These are phyloP conservation scores for Rhynchomys soricoides DNA, from an alignment of 2,113 vertebrate species.

Conservation along the genomic window DNA sequence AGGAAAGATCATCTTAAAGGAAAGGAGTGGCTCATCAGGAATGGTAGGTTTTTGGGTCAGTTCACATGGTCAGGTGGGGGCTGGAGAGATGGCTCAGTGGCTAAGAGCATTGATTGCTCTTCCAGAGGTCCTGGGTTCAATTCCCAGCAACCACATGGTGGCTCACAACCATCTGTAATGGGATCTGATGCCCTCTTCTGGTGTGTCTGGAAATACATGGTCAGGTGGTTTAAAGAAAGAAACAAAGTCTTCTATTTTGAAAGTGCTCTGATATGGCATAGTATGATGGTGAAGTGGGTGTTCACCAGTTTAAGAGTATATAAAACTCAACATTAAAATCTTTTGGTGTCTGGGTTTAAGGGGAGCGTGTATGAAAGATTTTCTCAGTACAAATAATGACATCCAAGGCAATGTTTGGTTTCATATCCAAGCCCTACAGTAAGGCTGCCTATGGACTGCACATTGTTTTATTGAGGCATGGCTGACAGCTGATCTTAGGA, in stretches of 20 bases:
- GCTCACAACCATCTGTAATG: too few relatives aligned
- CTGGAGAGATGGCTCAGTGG: too few relatives aligned
- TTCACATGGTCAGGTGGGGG: not conserved
- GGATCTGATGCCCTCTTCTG: too few relatives aligned
- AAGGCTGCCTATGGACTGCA: not conserved
- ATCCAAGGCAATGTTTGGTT: not conserved
- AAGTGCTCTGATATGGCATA: not conserved
- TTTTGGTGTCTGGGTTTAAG: not conserved
- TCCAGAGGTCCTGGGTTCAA: too few relatives aligned
- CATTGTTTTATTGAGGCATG: not conserved
- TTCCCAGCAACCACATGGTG: too few relatives aligned
- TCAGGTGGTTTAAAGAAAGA: not conserved
- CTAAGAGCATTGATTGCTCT: too few relatives aligned
- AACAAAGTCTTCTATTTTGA: not conserved
- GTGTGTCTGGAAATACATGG: too few relatives aligned
- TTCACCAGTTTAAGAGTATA: not conserved
- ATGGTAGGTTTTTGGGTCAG: not conserved
- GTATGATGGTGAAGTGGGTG: not conserved
- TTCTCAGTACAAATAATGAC: not conserved
- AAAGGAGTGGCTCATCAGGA: not conserved
- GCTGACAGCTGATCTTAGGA: not conserved
- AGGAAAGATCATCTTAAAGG: not conserved
- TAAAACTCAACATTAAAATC: not conserved
- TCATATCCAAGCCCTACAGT: not conserved
- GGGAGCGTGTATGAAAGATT: accelerated